These are phyloP conservation scores for Cladopsammia gracilis DNA, from an alignment of 64 coral and sea anemone species.

Conservation along the genomic window DNA sequence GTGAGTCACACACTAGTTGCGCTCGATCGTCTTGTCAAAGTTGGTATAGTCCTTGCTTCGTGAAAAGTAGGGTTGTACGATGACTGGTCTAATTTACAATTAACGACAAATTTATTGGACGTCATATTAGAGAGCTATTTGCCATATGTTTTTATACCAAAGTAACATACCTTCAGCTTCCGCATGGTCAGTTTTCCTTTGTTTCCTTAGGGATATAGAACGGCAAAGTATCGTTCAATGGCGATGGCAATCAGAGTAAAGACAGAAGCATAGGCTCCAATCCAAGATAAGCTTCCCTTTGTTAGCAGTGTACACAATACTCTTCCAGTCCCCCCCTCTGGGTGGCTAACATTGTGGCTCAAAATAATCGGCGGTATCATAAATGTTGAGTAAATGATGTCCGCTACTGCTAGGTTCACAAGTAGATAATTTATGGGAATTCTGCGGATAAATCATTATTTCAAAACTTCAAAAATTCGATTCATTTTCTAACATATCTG, in stretches of 20 bases:
- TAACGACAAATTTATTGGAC: too few species aligned
- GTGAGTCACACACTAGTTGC: too few species aligned
- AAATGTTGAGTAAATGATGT: neutral
- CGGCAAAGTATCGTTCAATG: neutral
- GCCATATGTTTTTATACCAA: too few species aligned
- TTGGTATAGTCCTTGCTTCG: too few species aligned
- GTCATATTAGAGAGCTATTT: too few species aligned
- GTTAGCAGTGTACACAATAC: neutral
- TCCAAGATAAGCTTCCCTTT: neutral
- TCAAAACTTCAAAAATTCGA: neutral
- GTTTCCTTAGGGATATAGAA: neutral
- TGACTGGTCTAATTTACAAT: too few species aligned
- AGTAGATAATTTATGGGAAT: neutral
- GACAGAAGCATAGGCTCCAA: neutral
- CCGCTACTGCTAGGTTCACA: neutral
- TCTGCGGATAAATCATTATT: neutral
- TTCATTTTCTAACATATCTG: neutral
- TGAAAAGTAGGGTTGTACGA: too few species aligned
- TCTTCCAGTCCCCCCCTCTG: neutral
- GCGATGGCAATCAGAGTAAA: neutral
- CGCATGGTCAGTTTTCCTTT: neutral
- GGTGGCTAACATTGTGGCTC: neutral
- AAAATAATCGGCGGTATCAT: neutral
- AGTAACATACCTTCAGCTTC: neutral
- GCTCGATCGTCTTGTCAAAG: too few species aligned